Base-by-base conservation (phyloP, 1,140 invertebrate species). In the Sycophaga agraensis region DNA sequence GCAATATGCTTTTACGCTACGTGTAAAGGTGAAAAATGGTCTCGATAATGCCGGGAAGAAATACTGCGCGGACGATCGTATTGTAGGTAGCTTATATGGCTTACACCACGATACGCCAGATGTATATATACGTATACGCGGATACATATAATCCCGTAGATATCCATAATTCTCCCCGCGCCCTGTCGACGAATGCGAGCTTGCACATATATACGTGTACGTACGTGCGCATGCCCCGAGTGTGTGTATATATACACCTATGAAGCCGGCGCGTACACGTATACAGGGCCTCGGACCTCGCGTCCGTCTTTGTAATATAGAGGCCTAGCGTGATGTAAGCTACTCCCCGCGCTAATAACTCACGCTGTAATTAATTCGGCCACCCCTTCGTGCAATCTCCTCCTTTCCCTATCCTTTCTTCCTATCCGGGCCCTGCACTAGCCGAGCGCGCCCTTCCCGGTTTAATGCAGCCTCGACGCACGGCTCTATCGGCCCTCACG, bases 351-450 rank as follows among this genome's bases (percentile, higher is more conserved):
- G 37, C 54, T 46, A 56, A 46, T 56, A 56, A 46, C 17, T 56
- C 42, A 56, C 16, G 9, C 21, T 56, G 40, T 56, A 56, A 56
- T 56, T 56, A 56, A 56, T 56, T 56, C 54, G 42, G 54, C 31
- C 54, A 42, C 22, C 54, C 40, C 54, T 55, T 54, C 37, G 42
- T 21, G 48, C 50, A 54, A 51, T 59, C 34, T 56, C 48, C 48
- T 24, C 49, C 34, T 26, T 28, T 21, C 48, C 40, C 22, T 45
- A 21, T 59, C 49, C 50, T 35, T 63, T 37, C 34, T 17, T 50
- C 46, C 12, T 40, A 64, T 63, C 65, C n/a, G n/a, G n/a, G n/a
- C n/a, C n/a, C n/a, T n/a, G n/a, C n/a, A n/a, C n/a, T n/a, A 68
- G 8, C 6, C 8, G 37, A 39, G 42, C 42, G 16, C 42, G 14